These are phyloP conservation scores for Lithobates sylvaticus DNA, from an alignment of 2,797 vertebrate species.

Conservation along the genomic window DNA sequence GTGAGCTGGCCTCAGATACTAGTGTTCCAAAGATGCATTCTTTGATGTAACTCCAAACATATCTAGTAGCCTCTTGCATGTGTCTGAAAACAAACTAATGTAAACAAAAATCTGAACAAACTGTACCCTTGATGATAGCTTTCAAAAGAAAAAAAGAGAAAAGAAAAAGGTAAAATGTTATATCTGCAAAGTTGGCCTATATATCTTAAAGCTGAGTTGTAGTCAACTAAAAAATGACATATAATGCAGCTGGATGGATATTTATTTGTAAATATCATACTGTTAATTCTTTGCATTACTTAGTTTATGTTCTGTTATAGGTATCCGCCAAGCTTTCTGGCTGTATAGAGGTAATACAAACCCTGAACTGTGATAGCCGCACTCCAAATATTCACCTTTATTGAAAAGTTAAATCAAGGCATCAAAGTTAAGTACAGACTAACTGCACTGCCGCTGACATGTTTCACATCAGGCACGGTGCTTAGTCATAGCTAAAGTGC, in stretches of 20 bases:
- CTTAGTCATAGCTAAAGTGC: too few relatives aligned
- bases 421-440: too few relatives aligned
- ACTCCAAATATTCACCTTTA: too few relatives aligned
- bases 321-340: too few relatives aligned
- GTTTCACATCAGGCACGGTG: too few relatives aligned
- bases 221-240: background rate
- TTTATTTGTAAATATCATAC: background rate
- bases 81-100: background rate
- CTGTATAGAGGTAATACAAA: too few relatives aligned
- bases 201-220: background rate
- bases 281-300: too few relatives aligned
- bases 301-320: background rate
- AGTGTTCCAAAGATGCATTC: background rate
- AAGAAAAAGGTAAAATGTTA: background rate
- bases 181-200: background rate
- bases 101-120: background rate
- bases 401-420: too few relatives aligned
- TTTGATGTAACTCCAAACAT: background rate
- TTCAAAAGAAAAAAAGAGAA: background rate
- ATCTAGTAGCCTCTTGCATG: background rate
- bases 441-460: too few relatives aligned
- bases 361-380: too few relatives aligned
- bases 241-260: background rate
- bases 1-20: background rate
- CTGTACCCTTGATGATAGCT: background rate